Percentiles rank a stretch among this genome's conserved stretches.
These are phyloP conservation scores for Turritopsis rubra DNA, from an alignment of 30 jellyfish, hydroid and myxozoan genomes.

Conservation along the genomic window DNA sequence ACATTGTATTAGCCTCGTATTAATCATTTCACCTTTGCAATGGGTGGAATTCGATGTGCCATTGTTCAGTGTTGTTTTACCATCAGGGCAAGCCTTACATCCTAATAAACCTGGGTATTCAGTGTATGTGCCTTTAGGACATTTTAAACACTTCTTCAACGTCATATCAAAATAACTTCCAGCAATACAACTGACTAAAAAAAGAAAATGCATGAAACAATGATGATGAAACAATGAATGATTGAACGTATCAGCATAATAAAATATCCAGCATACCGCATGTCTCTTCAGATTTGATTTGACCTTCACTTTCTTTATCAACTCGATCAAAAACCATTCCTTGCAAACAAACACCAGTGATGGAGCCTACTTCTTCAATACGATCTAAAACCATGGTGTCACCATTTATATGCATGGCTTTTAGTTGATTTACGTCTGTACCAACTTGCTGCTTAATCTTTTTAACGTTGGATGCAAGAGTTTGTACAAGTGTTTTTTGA, in stretches of 20 bases:
- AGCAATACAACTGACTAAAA: constrained; percentile 83
- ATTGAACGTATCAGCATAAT: not conserved
- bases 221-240: not conserved
- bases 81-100: constrained; percentile 80
- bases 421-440: constrained; percentile 49
- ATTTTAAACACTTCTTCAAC: constrained; percentile 46
- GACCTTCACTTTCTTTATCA: constrained; percentile 17
- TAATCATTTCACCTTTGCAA: constrained; percentile 54
- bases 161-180: constrained; percentile 66
- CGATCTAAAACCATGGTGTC: constrained; percentile 57
- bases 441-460: constrained; percentile 24
- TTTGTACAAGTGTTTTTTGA: constrained; percentile 29
- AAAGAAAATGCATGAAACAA: not conserved
- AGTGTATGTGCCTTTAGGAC: constrained; percentile 94
- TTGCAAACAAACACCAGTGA: constrained; percentile 67
- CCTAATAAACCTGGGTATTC: constrained; percentile 86
- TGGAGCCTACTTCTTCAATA: constrained; percentile 74
- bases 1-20: not conserved
- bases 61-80: constrained; percentile 73
- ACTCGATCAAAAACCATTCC: constrained; percentile 63
- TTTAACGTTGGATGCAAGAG: constrained; percentile 16
- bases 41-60: constrained; percentile 64
- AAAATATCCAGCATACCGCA: constrained; percentile 42
- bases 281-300: constrained; percentile 24
- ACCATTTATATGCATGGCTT: constrained; percentile 49